A percentile compares a stretch with the other conserved stretches of the same genome.
Evolutionary conservation across 2,888 invertebrate genomes (phyloP).

Genomic region (Eubasilissa splendida): DNA sequence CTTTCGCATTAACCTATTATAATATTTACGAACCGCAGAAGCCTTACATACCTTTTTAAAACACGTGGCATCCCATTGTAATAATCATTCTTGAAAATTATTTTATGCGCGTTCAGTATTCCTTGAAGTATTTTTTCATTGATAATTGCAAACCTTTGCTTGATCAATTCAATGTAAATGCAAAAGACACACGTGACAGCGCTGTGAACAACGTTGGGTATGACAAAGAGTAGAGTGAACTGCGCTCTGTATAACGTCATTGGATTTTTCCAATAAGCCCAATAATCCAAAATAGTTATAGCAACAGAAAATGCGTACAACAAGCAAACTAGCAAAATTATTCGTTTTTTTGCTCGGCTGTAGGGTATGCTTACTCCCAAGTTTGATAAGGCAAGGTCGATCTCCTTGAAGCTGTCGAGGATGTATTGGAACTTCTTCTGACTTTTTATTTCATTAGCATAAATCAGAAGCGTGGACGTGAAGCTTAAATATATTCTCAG

Average conservation of each 20-base stretch:
- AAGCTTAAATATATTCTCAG: constrained; percentile 8
- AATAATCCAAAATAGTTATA: background rate
- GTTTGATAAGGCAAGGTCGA: constrained; percentile 23
- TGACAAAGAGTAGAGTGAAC: constrained; percentile 10
- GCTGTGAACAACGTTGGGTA: constrained; percentile 18
- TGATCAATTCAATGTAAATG: constrained; percentile 16
- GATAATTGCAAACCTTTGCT: constrained; percentile 36
- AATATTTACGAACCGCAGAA: too few relatives aligned
- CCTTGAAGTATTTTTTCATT: constrained; percentile 30
- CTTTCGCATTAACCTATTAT: too few relatives aligned
- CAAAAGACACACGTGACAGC: constrained; percentile 22
- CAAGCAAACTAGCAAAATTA: background rate
- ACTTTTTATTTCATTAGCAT: constrained; percentile 28
- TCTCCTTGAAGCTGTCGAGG: background rate
- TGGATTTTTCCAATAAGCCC: background rate
- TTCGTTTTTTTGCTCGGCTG: background rate
- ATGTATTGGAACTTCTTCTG: constrained; percentile 12
- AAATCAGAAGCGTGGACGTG: constrained; percentile 28
- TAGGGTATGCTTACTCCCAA: constrained; percentile 22
- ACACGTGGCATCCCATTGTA: background rate
- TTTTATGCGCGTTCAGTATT: constrained; percentile 22
- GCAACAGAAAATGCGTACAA: constrained; percentile 9
- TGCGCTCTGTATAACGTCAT: background rate
- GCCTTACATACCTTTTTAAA: too few relatives aligned
- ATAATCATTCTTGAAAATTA: background rate